phyloP scores from a whole-genome alignment of 2,888 invertebrate genomes.

The Drosophila mayaguana region DNA sequence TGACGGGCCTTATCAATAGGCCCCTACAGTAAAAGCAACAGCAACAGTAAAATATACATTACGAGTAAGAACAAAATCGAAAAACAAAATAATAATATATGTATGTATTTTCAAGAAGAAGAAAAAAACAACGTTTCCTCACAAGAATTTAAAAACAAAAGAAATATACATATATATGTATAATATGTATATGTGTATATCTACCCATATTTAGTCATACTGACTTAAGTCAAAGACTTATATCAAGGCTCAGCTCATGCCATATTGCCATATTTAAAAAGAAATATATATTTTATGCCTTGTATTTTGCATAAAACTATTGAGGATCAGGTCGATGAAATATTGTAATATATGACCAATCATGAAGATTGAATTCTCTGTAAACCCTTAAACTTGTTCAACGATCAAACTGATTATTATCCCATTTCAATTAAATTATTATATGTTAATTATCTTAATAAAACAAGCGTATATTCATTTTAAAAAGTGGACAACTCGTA shows the following conservation, averaged over 20 bases:
- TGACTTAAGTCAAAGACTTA: constrained; percentile 32
- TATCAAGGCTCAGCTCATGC: constrained; percentile 40
- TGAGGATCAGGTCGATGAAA: not conserved
- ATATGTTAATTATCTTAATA: too few relatives aligned
- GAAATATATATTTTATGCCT: not conserved
- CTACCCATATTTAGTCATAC: not conserved
- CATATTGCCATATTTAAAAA: not conserved
- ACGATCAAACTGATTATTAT: too few relatives aligned
- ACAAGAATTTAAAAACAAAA: constrained; percentile 75
- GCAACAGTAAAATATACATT: constrained; percentile 44
- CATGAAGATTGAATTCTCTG: too few relatives aligned
- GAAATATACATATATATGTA: constrained; percentile 42
- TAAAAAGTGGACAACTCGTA: too few relatives aligned
- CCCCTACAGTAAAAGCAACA: constrained; percentile 64
- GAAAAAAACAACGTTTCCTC: constrained; percentile 40
- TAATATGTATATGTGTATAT: constrained; percentile 1
- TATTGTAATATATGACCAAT: too few relatives aligned
- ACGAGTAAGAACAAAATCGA: constrained; percentile 28
- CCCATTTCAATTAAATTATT: too few relatives aligned
- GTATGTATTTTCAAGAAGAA: constrained; percentile 13
- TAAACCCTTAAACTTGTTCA: too few relatives aligned
- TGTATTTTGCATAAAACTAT: not conserved
- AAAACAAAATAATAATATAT: constrained; percentile 31
- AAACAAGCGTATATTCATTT: too few relatives aligned
- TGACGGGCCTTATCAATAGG: constrained; percentile 66